Conservation (phyloP, 2,113 vertebrate species). For the Mus pahari region DNA sequence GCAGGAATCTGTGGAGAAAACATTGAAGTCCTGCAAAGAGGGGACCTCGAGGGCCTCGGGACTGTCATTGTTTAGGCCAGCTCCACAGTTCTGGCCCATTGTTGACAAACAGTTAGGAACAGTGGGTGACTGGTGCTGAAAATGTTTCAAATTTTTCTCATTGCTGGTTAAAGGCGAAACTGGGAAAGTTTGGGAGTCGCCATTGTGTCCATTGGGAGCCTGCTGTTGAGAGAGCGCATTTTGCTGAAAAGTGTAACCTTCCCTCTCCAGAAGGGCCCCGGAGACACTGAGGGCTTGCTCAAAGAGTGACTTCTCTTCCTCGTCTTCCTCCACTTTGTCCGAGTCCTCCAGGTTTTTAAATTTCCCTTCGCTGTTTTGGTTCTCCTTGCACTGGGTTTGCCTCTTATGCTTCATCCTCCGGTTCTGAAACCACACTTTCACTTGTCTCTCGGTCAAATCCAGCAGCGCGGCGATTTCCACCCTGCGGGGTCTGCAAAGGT, state of each 20-base stretch:
- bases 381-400: constrained; percentile 98
- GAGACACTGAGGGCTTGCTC: constrained; percentile 90
- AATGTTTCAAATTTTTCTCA: constrained; percentile 99
- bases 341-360: constrained; percentile 90
- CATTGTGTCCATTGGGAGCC: constrained; percentile 92
- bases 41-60: constrained; percentile 93
- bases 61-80: constrained; percentile 96
- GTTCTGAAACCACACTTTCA: constrained; percentile 99
- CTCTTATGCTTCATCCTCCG: constrained; percentile 99
- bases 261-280: constrained; percentile 93
- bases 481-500: constrained; percentile 96
- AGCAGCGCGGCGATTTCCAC: constrained; percentile 97
- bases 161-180: constrained; percentile 93
- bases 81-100: constrained; percentile 97
- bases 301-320: constrained; percentile 91
- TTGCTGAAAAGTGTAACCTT: constrained; percentile 94
- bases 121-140: constrained; percentile 94
- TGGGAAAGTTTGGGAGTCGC: constrained; percentile 91
- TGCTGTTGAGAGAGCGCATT: constrained; percentile 93
- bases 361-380: constrained; percentile 94
- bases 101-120: constrained; percentile 94
- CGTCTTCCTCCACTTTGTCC: constrained; percentile 89
- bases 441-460: constrained; percentile 98
- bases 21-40: constrained; percentile 95
- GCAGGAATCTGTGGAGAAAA: constrained; percentile 95